Percentiles rank a stretch among this genome's conserved stretches.
Evolutionary conservation across 2,888 invertebrate genomes (phyloP).

Genomic region (Andrena minutula): DNA sequence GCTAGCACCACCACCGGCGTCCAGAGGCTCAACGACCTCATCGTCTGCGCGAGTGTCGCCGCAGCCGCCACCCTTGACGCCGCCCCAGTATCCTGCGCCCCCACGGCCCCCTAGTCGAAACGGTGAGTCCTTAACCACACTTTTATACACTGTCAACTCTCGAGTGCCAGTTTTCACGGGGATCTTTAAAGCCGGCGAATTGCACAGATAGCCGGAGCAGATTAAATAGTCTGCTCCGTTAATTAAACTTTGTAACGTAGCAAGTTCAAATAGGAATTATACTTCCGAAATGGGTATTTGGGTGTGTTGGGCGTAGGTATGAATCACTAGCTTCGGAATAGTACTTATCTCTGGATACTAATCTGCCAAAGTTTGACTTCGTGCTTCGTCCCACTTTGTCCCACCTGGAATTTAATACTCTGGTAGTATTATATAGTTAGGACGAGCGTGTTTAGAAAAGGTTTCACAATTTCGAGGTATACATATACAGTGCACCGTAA

Average conservation of each 20-base stretch:
- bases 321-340: too few relatives aligned
- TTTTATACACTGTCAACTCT: not conserved
- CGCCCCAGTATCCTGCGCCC: constrained; percentile 84
- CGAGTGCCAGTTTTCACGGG: too few relatives aligned
- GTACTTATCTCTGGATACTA: too few relatives aligned
- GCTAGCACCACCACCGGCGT: constrained; percentile 48
- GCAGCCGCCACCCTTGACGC: constrained; percentile 80
- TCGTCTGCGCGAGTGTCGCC: constrained; percentile 71
- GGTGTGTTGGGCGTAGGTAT: too few relatives aligned
- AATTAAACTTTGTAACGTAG: too few relatives aligned
- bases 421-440: constrained; percentile 1
- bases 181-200: too few relatives aligned
- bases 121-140: constrained; percentile 77
- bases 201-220: too few relatives aligned
- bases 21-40: constrained; percentile 69
- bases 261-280: too few relatives aligned
- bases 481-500: constrained; percentile 6
- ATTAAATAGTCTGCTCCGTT: too few relatives aligned
- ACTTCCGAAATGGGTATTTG: too few relatives aligned
- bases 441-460: not conserved
- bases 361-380: constrained; percentile 1
- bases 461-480: constrained; percentile 34
- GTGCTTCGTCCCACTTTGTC: constrained; percentile 25
- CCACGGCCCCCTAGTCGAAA: constrained; percentile 84
- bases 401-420: constrained; percentile 39